Evolutionary conservation across 1,140 invertebrate genomes (phyloP).

Genomic region (Grapholita molesta): DNA sequence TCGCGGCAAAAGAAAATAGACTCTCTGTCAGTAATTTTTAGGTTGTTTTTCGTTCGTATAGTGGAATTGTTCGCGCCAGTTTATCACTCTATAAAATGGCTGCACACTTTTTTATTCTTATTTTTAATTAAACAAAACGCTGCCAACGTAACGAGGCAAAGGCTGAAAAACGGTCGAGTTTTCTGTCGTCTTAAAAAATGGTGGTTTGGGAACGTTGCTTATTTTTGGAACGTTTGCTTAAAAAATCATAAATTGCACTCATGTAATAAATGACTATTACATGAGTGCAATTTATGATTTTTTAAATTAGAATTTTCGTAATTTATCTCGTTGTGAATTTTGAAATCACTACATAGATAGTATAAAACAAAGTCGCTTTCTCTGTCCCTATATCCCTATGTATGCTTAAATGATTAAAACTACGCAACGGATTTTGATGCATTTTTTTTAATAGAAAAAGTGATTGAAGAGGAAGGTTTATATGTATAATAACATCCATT

Average conservation of each 20-base stretch:
- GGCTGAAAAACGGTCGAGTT: slow-evolving; percentile 35
- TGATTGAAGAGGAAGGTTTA: too few relatives aligned
- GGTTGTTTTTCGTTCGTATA: slow-evolving; percentile 32
- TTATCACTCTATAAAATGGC: slow-evolving; percentile 67
- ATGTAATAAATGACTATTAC: too few relatives aligned
- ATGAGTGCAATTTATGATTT: background rate
- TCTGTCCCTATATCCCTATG: too few relatives aligned
- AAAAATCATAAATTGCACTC: too few relatives aligned
- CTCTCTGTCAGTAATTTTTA: slow-evolving; percentile 24
- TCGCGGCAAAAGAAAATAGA: slow-evolving; percentile 24
- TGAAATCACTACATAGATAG: too few relatives aligned
- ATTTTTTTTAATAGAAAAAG: too few relatives aligned
- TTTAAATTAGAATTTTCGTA: background rate
- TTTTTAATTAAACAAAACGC: slow-evolving; percentile 71
- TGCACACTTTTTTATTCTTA: slow-evolving; percentile 63
- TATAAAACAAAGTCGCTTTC: too few relatives aligned
- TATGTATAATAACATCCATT: too few relatives aligned
- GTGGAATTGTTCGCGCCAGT: slow-evolving; percentile 34
- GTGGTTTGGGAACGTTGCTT: background rate
- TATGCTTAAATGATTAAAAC: too few relatives aligned
- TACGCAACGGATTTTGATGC: too few relatives aligned
- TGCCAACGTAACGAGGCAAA: slow-evolving; percentile 47
- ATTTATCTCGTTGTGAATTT: too few relatives aligned
- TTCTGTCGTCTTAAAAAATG: slow-evolving; percentile 26
- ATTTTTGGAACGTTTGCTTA: background rate